Conservation (phyloP, 2,113 vertebrate species). For the Chinchilla lanigera region DNA sequence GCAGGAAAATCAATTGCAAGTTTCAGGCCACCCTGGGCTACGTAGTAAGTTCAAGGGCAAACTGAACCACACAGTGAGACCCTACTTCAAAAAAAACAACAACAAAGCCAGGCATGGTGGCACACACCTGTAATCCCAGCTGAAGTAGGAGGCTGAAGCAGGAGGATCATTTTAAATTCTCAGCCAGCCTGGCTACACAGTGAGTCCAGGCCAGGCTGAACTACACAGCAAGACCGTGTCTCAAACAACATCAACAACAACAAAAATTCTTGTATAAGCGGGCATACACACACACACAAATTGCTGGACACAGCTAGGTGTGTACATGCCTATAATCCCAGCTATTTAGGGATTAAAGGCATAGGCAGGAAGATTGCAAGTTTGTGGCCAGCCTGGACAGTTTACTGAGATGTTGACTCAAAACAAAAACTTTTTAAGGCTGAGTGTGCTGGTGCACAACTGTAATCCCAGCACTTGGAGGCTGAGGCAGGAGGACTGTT, state of each 20-base stretch:
- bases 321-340: neutral
- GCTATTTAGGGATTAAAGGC: neutral
- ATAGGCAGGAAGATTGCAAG: neutral
- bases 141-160: neutral
- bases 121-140: neutral
- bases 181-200: neutral
- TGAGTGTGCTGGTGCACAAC: too few species aligned
- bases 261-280: neutral
- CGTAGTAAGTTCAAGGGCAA: neutral
- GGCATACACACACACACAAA: neutral
- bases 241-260: neutral
- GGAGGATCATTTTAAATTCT: neutral
- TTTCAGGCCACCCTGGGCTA: neutral
- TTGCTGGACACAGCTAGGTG: neutral
- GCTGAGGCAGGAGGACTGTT: too few species aligned
- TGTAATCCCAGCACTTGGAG: too few species aligned
- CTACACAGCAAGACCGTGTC: neutral
- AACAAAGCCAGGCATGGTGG: neutral
- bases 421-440: neutral
- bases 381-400: neutral
- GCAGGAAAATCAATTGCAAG: neutral
- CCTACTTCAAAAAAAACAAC: neutral
- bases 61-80: neutral
- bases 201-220: neutral
- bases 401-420: neutral